Conservation (phyloP, 2,113 vertebrate genomes). For the Anolis carolinensis region DNA sequence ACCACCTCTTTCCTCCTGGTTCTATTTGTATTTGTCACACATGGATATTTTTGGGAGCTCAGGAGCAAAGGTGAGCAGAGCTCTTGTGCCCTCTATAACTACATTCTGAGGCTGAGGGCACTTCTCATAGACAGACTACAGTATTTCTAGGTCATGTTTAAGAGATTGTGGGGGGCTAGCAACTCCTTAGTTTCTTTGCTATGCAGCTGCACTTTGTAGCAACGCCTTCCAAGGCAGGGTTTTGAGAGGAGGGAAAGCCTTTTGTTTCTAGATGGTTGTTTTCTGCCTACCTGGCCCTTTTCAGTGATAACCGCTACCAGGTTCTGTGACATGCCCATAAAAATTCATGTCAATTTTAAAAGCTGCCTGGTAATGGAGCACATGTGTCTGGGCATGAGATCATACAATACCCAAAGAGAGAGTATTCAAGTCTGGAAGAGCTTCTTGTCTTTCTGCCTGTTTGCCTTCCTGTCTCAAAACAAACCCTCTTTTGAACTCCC, state of each 20-base stretch:
- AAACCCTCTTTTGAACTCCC: neutral
- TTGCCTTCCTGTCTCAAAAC: neutral
- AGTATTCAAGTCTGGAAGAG: neutral
- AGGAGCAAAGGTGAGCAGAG: neutral
- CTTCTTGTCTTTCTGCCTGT: neutral
- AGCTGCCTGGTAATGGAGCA: neutral
- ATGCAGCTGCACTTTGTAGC: neutral
- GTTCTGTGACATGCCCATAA: neutral
- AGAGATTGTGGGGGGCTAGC: neutral
- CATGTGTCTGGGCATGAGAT: neutral
- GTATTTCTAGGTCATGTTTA: neutral
- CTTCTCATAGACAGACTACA: neutral
- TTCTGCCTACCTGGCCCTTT: neutral
- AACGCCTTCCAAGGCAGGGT: neutral
- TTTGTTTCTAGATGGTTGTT: neutral
- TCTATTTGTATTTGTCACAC: neutral
- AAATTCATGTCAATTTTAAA: neutral
- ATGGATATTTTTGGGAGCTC: neutral
- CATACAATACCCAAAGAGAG: neutral
- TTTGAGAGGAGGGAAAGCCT: neutral
- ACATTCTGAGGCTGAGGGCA: neutral
- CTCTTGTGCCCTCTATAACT: neutral
- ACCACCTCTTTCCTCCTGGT: neutral
- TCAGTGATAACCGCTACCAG: neutral
- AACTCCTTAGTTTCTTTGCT: neutral